Conservation (phyloP, 2,888 invertebrate species). For the Ectemnius continuus region DNA sequence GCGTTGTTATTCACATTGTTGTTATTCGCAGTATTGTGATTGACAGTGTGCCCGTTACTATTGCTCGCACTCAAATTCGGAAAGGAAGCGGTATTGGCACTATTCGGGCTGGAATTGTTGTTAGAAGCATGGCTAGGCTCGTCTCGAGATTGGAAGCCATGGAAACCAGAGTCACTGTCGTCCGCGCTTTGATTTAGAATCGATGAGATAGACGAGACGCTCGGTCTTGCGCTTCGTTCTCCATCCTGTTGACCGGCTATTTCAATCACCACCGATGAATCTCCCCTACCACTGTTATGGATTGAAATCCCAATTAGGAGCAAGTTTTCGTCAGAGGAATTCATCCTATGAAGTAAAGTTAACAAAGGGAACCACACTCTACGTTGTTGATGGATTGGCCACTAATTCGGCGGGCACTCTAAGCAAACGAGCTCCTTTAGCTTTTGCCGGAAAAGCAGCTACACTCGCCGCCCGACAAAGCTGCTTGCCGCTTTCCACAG, state of each 20-base stretch:
- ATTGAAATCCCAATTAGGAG: no score
- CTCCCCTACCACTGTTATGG: conserved; percentile 56
- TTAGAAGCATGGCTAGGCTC: conserved; percentile 75
- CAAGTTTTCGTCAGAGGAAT: no score
- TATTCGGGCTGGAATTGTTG: conserved; percentile 74
- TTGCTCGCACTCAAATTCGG: conserved; percentile 67
- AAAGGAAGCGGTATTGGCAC: conserved; percentile 72
- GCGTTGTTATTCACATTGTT: conserved; percentile 27
- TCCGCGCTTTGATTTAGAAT: conserved; percentile 75
- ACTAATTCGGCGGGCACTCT: no score
- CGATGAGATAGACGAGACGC: conserved; percentile 75
- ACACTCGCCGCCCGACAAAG: not conserved
- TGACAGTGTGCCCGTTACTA: conserved; percentile 57
- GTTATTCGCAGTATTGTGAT: conserved; percentile 41
- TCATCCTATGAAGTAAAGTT: no score
- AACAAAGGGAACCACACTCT: no score
- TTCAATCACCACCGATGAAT: conserved; percentile 64
- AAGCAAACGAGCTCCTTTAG: conserved; percentile 8
- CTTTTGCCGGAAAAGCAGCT: not conserved
- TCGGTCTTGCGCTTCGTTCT: conserved; percentile 73
- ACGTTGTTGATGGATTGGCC: no score
- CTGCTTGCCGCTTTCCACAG: conserved; percentile 19
- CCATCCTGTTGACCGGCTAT: conserved; percentile 65
- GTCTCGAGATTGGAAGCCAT: conserved; percentile 74
- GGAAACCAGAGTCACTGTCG: conserved; percentile 78